A percentile compares a stretch with the other conserved stretches of the same genome.
Evolutionary conservation across 2,797 vertebrate species (phyloP).

Genomic region (Anabas testudineus): DNA sequence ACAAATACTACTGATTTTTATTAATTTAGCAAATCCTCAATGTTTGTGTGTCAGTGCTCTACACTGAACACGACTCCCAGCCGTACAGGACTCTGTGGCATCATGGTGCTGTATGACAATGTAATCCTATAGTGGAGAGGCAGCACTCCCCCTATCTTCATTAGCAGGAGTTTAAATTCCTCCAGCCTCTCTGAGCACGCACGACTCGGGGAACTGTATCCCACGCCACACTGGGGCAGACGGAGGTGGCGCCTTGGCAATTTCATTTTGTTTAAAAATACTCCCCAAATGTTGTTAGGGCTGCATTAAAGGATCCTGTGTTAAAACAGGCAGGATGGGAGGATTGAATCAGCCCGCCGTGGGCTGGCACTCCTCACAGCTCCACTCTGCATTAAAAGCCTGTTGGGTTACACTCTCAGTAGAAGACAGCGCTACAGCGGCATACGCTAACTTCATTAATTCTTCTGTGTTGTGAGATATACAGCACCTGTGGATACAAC

Average conservation of each 20-base stretch:
- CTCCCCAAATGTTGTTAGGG: slow-evolving; percentile 96
- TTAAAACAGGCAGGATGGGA: slow-evolving; percentile 90
- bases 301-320: slow-evolving; percentile 95
- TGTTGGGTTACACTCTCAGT: slow-evolving; percentile 90
- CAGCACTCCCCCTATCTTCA: slow-evolving; percentile 75
- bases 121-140: slow-evolving; percentile 76
- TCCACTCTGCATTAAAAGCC: slow-evolving; percentile 90
- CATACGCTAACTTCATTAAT: slow-evolving; percentile 82
- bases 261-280: slow-evolving; percentile 99
- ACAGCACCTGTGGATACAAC: slow-evolving; percentile 82
- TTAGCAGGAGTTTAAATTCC: slow-evolving; percentile 82
- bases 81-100: slow-evolving; percentile 55
- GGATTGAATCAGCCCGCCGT: slow-evolving; percentile 88
- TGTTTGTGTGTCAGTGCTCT: slow-evolving; percentile 4
- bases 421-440: slow-evolving; percentile 83
- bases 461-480: slow-evolving; percentile 79
- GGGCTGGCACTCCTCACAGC: slow-evolving; percentile 85
- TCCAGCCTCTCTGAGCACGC: slow-evolving; percentile 75
- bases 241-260: slow-evolving; percentile 93
- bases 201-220: slow-evolving; percentile 84
- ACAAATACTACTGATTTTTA: not conserved
- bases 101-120: slow-evolving; percentile 72
- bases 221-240: slow-evolving; percentile 84
- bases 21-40: not conserved
- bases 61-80: slow-evolving; percentile 13